Evolutionary conservation across 2,113 vertebrate species (phyloP), one percentile per base, ranked within the genome.

Genomic region (Rostratula benghalensis): DNA sequence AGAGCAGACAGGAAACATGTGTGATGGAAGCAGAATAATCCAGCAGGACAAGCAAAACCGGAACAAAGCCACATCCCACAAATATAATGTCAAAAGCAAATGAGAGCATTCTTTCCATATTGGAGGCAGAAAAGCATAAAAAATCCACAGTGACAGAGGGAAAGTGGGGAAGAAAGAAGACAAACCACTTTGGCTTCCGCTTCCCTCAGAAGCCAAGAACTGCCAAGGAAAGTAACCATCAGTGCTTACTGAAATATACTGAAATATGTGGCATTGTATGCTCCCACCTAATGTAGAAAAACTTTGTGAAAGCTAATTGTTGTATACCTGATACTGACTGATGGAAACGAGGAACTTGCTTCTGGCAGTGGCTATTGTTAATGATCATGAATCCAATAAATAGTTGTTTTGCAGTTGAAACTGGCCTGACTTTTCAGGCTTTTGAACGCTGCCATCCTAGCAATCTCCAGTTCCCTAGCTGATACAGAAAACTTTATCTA

Each of bases 341-440:
- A 53, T 59, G 19, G 28, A 0, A 1, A 22, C 18, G 17, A 74
- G 9, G 16, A 73, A 10, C 28, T 53, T 1, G 1, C 37, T 43
- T 59, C 51, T 91, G 51, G 37, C 4, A 2, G 17, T 45, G 59
- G 33, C 27, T 43, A 41, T 43, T 18, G 3, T 50, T 83, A 25
- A 25, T 63, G 30, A 51, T 9, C 77, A 43, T 33, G 56, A 59
- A 70, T 45, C 33, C 24, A 65, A 33, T n/a, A 6, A 56, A 50
- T 31, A 64, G 19, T 59, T 46, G 11, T n/a, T 77, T 77, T 59
- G 57, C 30, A 41, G 33, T 64, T 88, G 71, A 77, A 83, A 53
- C 28, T 48, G 30, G 21, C 14, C 33, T 46, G 25, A 35, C 65
- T 83, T 77, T 46, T 35, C 21, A 77, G 9, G 65, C 67, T 93